A percentile compares a stretch with the other conserved stretches of the same genome.
phyloP scores from a whole-genome alignment of 2,888 invertebrate species.

The Epistrophe eligans region DNA sequence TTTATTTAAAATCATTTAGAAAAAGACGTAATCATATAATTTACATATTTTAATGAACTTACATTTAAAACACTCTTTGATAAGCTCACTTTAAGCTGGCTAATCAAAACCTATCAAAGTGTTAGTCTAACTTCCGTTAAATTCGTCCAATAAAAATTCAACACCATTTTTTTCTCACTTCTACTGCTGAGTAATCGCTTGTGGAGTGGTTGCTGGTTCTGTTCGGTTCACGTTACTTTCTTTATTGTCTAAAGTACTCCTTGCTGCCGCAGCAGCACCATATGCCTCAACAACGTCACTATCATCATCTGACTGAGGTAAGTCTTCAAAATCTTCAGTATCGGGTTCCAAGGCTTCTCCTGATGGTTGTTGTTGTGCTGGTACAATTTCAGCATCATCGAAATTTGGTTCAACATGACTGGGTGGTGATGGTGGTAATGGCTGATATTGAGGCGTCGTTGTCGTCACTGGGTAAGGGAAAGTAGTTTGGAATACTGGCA shows the following conservation, averaged over 20 bases:
- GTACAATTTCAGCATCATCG: conserved; percentile 46
- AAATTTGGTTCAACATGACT: conserved; percentile 34
- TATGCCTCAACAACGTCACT: conserved; percentile 79
- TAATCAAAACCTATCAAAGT: background rate
- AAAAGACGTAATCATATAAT: no score
- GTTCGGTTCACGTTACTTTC: conserved; percentile 45
- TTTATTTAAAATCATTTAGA: no score
- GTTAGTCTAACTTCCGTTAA: background rate
- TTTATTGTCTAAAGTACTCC: conserved; percentile 8
- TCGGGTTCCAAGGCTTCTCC: conserved; percentile 35
- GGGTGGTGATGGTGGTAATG: background rate
- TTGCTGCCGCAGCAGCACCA: conserved; percentile 53
- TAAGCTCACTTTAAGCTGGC: no score
- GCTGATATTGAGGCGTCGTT: conserved; percentile 45
- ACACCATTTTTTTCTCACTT: background rate
- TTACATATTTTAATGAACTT: no score
- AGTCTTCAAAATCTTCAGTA: conserved; percentile 52
- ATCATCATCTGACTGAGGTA: conserved; percentile 76
- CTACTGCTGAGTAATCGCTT: background rate
- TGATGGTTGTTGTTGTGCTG: conserved; percentile 47
- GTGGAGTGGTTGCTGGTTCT: conserved; percentile 24
- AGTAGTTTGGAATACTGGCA: conserved; percentile 72
- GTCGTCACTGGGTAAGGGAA: conserved; percentile 57
- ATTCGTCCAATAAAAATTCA: background rate
- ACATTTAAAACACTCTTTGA: no score